Evolutionary conservation across 2,797 vertebrate genomes (phyloP), one percentile per base, ranked within the genome.

Genomic region (Arrhamphus sclerolepis): DNA sequence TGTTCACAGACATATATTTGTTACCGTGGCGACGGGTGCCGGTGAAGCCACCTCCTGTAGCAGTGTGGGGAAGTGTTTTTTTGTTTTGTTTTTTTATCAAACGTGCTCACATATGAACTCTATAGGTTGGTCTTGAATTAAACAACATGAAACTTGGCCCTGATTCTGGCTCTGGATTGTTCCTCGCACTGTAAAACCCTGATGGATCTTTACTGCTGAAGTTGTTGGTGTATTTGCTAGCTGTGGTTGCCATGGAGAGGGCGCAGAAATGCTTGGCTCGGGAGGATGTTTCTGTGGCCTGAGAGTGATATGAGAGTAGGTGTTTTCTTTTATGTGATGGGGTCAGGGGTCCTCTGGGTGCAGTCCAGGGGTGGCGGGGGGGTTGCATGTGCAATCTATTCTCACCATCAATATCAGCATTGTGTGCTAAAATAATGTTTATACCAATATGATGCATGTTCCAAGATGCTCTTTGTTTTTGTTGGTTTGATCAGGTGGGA

Each of bases 401-500:
- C 70, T 70, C 41, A 67, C 43, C 71, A 26, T 56, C 58, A 72
- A 53, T 64, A 70, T 75, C 76, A 57, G 50, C 60, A 51, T 63
- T 59, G 47, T 54, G 38, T 63, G 24, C 22, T 46, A 42, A 49
- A 21, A 44, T 13, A 14, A 58, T 56, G 46, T 56, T 59, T 66
- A 63, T 60, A 20, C 64, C 55, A 26, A 50, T 44, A 62, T 48
- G 47, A 51, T 57, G 3, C 40, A 29, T 62, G 31, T 69, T 52
- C 29, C 39, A 24, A 70, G 38, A 18, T 26, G 6, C 29, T 14
- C 8, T 39, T 13, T 28, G 3, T 62, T 43, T 64, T 47, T 53
- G 10, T 62, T 46, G 10, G 29, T 17, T 22, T 62, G 0, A 26
- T 34, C 84, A 99, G 98, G 97, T 99, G 58, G 98, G 98, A 38